Percentiles rank a stretch among this genome's conserved stretches.
These are phyloP conservation scores for Labia minor DNA, from an alignment of 2,888 invertebrate species.

Conservation along the genomic window DNA sequence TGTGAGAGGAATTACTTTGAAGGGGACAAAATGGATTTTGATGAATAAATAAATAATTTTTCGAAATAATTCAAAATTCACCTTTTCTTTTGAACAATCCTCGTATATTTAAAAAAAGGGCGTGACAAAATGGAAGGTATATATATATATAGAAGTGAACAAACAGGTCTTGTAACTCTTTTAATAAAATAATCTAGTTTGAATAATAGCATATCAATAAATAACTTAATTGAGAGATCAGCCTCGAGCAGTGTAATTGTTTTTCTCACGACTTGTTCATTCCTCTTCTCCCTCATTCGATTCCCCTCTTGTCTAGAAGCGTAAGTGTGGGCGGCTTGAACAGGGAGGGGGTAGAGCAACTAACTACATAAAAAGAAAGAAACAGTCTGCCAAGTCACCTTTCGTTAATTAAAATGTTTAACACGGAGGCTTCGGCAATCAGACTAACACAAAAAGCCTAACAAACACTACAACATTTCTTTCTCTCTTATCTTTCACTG, in stretches of 20 bases:
- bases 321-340: background rate
- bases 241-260: background rate
- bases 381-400: background rate
- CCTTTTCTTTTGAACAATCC: too few relatives aligned
- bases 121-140: background rate
- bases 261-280: background rate
- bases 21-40: too few relatives aligned
- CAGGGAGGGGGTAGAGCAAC: background rate
- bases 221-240: constrained; percentile 4
- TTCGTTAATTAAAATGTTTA: constrained; percentile 13
- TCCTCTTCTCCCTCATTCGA: too few relatives aligned
- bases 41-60: too few relatives aligned
- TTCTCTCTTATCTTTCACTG: too few relatives aligned
- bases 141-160: background rate
- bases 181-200: background rate
- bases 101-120: background rate
- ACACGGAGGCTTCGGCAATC: constrained; percentile 2
- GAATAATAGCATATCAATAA: constrained; percentile 6
- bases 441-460: background rate
- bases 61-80: too few relatives aligned
- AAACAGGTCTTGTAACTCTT: background rate
- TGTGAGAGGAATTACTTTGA: too few relatives aligned
- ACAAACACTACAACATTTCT: background rate
- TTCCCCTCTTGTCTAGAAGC: background rate
- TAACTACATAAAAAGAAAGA: background rate